Conservation (phyloP, 2,797 vertebrate genomes). For the Megalops cyprinoides region DNA sequence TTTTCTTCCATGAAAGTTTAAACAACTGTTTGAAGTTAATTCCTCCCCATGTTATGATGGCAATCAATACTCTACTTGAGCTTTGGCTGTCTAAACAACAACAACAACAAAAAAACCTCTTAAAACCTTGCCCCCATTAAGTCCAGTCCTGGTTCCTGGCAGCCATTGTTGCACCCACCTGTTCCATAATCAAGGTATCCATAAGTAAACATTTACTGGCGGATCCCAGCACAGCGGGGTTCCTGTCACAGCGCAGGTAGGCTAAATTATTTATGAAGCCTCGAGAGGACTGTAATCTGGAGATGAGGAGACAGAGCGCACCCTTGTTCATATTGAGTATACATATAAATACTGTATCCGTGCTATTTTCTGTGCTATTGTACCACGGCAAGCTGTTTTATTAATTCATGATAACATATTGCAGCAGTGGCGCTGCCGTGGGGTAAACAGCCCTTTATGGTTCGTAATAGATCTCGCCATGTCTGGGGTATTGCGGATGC, state of each 20-base stretch:
- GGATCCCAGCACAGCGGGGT: slow-evolving; percentile 24
- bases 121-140: neutral
- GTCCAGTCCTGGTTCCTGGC: neutral
- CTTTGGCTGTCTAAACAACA: neutral
- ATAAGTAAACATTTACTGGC: slow-evolving; percentile 15
- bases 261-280: slow-evolving; percentile 33
- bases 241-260: slow-evolving; percentile 4
- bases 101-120: slow-evolving; percentile 21
- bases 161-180: slow-evolving; percentile 21
- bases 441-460: neutral
- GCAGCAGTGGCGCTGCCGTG: slow-evolving; percentile 10
- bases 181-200: slow-evolving; percentile 35
- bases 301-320: slow-evolving; percentile 18
- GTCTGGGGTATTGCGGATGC: neutral
- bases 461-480: neutral
- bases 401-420: slow-evolving; percentile 48
- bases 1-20: neutral
- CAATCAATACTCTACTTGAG: neutral
- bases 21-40: neutral
- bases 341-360: slow-evolving; percentile 27
- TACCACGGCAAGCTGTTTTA: slow-evolving; percentile 36
- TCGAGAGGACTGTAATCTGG: slow-evolving; percentile 27
- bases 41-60: neutral
- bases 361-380: slow-evolving; percentile 36
- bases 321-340: neutral